Percentiles rank a stretch among this genome's conserved stretches.
Evolutionary conservation across 2,113 vertebrate species (phyloP).

Genomic region (Ariopsis seemanni): DNA sequence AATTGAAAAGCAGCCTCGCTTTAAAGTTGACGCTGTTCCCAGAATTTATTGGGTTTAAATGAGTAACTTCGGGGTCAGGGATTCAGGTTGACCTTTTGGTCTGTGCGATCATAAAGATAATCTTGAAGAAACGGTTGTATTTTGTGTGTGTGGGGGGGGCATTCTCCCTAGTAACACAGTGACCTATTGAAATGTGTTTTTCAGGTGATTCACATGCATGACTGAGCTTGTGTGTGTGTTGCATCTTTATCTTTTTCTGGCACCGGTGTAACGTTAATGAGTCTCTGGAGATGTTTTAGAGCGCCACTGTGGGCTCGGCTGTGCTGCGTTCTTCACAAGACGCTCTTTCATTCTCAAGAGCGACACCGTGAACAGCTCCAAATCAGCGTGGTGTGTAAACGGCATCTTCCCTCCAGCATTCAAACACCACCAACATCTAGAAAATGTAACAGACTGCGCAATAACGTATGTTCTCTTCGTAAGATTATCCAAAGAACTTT

Average conservation of each 20-base stretch:
- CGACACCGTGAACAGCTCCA: background rate
- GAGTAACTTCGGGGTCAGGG: background rate
- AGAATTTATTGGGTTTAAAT: background rate
- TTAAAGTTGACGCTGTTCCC: no score
- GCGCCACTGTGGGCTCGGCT: background rate
- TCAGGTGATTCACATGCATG: background rate
- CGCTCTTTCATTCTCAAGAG: no score
- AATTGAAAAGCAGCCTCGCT: no score
- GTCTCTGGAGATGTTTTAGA: background rate
- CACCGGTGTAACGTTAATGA: slow-evolving; percentile 9
- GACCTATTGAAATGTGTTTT: slow-evolving; percentile 5
- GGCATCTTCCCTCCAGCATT: background rate
- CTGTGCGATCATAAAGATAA: background rate
- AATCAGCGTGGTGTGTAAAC: background rate
- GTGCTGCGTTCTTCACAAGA: background rate
- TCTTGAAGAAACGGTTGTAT: background rate
- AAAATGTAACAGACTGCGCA: background rate
- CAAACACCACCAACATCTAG: background rate
- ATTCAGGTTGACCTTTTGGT: slow-evolving; percentile 13
- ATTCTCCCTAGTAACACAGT: slow-evolving; percentile 21
- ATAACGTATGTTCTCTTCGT: background rate
- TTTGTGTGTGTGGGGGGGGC: background rate
- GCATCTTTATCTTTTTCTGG: background rate
- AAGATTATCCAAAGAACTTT: no score
- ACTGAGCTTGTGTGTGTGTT: slow-evolving; percentile 31